A percentile compares a stretch with the other conserved stretches of the same genome.
These are phyloP conservation scores for Neoascia interrupta DNA, from an alignment of 2,888 invertebrate genomes.

Conservation along the genomic window DNA sequence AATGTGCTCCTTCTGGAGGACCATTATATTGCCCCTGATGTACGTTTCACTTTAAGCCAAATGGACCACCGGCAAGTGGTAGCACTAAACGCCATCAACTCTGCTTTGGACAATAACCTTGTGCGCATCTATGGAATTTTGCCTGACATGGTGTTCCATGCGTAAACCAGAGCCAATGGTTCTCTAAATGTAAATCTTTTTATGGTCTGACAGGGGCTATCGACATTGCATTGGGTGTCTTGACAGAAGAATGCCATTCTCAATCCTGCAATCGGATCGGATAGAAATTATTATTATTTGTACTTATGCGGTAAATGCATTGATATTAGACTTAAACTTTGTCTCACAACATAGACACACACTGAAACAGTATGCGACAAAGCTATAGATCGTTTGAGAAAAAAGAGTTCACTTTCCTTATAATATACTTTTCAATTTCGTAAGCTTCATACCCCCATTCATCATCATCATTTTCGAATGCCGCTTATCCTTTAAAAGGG, in stretches of 20 bases:
- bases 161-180: too few relatives aligned
- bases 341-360: conserved; percentile 11
- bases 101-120: conserved; percentile 11
- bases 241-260: conserved; percentile 60
- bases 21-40: conserved; percentile 55
- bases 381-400: neutral
- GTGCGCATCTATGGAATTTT: conserved; percentile 51
- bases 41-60: conserved; percentile 59
- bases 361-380: conserved; percentile 12
- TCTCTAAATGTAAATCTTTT: conserved; percentile 57
- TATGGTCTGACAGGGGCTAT: conserved; percentile 55
- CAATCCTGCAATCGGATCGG: conserved; percentile 55
- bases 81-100: neutral
- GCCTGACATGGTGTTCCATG: too few relatives aligned
- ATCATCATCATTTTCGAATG: too few relatives aligned
- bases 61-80: conserved; percentile 62
- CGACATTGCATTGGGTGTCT: conserved; percentile 40
- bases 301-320: conserved; percentile 44
- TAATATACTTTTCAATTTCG: too few relatives aligned
- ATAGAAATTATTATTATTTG: conserved; percentile 64
- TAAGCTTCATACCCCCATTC: too few relatives aligned
- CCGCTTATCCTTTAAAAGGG: too few relatives aligned
- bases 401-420: too few relatives aligned
- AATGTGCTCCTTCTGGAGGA: conserved; percentile 63
- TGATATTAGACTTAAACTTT: conserved; percentile 53